Base-by-base conservation (phyloP, 2,797 vertebrate genomes). In the Eulemur albifrons region DNA sequence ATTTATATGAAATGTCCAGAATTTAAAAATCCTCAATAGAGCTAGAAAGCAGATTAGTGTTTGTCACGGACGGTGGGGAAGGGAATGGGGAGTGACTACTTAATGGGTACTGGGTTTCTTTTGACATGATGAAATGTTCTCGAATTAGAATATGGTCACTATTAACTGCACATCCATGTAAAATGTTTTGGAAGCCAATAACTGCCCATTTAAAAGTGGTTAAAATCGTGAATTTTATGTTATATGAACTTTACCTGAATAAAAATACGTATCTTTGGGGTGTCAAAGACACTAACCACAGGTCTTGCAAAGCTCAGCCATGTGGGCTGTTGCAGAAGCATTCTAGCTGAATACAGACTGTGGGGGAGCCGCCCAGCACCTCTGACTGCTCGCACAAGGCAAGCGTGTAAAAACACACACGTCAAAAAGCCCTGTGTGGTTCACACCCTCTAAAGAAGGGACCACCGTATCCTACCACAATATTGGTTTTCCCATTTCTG, bases 351-450 rank as follows among this genome's bases (percentile, higher is more conserved):
- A 59, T 25, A 75, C 1, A 82, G n/a, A 45, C 0, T 9, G 25
- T 35, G 23, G 27, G 4, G 50, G 32, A 79, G 76, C 69, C 81
- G 43, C 61, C 72, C 67, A 72, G 82, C 45, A 83, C 35, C 59
- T 54, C 70, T 21, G n/a, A 59, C 73, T 27, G 13, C 32, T 75
- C 67, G 76, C 54, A 48, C 50, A 83, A 63, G 65, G 59, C 93
- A 79, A 21, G n/a, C 67, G 18, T 38, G 15, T 76, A 70, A 88
- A 96, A 94, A 63, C 7, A 69, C 38, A 88, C 20, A 20, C 1
- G 4, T 61, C 89, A 94, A 82, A 96, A 96, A 92, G 69, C 91
- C 83, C 67, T 40, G 73, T 95, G 96, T 81, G 95, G 97, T 96
- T 97, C 77, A 76, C 95, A 95, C 94, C 76, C 40, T 76, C 30